A percentile compares a stretch with the other conserved stretches of the same genome.
phyloP scores from a whole-genome alignment of 2,797 vertebrate genomes.

The Gephyroberyx darwinii region DNA sequence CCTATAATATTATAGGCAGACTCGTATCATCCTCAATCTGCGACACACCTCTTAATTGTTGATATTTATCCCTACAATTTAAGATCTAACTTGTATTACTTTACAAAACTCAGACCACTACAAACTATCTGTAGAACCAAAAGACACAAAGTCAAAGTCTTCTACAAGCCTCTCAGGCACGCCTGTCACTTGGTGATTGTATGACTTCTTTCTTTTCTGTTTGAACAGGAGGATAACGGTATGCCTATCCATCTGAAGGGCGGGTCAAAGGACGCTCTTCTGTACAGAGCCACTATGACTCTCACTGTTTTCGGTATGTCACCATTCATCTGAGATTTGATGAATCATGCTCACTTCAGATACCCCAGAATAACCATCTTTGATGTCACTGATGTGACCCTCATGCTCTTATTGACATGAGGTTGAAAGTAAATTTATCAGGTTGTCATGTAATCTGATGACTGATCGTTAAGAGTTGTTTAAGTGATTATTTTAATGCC shows the following conservation, averaged over 20 bases:
- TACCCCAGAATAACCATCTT: conserved; percentile 24
- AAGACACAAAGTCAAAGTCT: neutral
- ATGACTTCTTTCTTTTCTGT: conserved; percentile 15
- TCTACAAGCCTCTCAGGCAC: neutral
- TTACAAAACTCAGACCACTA: neutral
- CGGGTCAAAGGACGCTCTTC: conserved; percentile 77
- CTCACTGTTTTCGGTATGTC: conserved; percentile 84
- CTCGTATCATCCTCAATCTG: neutral
- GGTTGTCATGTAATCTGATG: no score
- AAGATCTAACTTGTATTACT: neutral
- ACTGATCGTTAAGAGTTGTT: conserved; percentile 8
- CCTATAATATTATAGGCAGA: neutral
- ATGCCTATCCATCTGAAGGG: conserved; percentile 89
- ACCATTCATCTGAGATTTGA: conserved; percentile 27
- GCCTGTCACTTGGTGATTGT: neutral
- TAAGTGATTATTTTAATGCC: conserved; percentile 3
- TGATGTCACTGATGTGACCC: conserved; percentile 1
- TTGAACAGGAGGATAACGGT: conserved; percentile 85
- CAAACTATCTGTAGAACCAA: neutral
- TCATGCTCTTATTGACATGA: conserved; percentile 4
- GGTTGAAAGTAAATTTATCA: no score
- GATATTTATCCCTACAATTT: neutral
- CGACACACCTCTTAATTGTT: neutral
- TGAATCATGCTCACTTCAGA: conserved; percentile 43
- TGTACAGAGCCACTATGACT: conserved; percentile 82